Conservation (phyloP, 2,797 vertebrate species). For the Pseudomugil tenellus region DNA sequence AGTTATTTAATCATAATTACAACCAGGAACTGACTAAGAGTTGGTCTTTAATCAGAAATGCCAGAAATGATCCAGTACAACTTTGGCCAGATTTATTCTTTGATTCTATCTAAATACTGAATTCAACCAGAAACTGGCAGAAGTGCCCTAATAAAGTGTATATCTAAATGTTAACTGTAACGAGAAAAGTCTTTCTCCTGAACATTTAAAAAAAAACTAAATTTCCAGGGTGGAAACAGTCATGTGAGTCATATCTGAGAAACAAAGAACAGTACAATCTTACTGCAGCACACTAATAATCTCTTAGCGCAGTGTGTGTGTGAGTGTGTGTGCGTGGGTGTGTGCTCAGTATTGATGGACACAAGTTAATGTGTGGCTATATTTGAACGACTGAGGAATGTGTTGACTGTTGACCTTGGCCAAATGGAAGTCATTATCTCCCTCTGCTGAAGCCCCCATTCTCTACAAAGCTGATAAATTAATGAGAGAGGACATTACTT, state of each 20-base stretch:
- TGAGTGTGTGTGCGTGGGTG: constrained; percentile 29
- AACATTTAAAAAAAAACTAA: not conserved
- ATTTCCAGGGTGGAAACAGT: not conserved
- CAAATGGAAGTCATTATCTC: constrained; percentile 80
- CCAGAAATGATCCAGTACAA: not conserved
- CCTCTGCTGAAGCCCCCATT: constrained; percentile 25
- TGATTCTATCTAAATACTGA: not conserved
- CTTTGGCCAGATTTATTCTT: not conserved
- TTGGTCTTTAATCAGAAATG: too few relatives aligned
- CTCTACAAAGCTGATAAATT: constrained; percentile 70
- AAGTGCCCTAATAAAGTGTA: not conserved
- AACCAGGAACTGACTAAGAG: too few relatives aligned
- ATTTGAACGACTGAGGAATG: constrained; percentile 81
- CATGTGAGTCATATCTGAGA: not conserved
- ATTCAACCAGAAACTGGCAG: not conserved
- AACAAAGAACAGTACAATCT: constrained; percentile 19
- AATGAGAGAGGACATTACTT: constrained; percentile 74
- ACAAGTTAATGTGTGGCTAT: constrained; percentile 77
- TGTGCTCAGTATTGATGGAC: constrained; percentile 39
- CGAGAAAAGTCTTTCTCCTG: not conserved
- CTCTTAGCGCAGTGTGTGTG: constrained; percentile 7
- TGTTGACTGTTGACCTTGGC: constrained; percentile 81
- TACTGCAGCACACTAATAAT: constrained; percentile 21
- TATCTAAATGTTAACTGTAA: not conserved
- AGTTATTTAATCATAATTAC: too few relatives aligned